These are phyloP conservation scores for Ceratosolen fusciceps DNA, from an alignment of 1,140 invertebrate species.

Conservation along the genomic window DNA sequence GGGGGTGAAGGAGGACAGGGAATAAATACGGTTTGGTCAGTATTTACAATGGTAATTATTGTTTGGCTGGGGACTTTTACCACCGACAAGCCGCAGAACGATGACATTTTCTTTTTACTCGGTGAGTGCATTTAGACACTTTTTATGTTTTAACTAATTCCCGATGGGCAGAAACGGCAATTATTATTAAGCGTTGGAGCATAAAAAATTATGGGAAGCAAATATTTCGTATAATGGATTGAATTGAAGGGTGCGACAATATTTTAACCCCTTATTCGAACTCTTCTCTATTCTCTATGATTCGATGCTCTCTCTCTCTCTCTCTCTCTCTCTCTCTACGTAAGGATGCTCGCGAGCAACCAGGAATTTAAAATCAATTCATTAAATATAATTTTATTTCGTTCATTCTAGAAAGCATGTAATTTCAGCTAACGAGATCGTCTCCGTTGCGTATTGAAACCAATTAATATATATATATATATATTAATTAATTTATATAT, in stretches of 20 bases:
- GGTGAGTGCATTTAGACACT: not conserved
- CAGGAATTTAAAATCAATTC: not conserved
- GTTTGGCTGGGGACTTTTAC: constrained; percentile 3
- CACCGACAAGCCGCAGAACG: not conserved
- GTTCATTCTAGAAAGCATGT: not conserved
- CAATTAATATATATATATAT: too few relatives aligned
- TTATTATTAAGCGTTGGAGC: not conserved
- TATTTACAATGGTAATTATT: constrained; percentile 31
- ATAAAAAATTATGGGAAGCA: too few relatives aligned
- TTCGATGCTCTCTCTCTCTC: too few relatives aligned
- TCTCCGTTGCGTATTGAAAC: too few relatives aligned
- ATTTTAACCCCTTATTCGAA: not conserved
- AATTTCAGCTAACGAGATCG: not conserved
- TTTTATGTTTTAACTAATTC: constrained; percentile 5
- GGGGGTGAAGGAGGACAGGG: too few relatives aligned
- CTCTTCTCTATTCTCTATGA: not conserved
- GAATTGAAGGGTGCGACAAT: too few relatives aligned
- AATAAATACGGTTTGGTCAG: constrained; percentile 12
- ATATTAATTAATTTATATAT: too few relatives aligned
- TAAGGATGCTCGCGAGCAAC: not conserved
- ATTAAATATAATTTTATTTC: not conserved
- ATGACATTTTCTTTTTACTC: constrained; percentile 13
- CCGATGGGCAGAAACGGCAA: not conserved
- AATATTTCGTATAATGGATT: too few relatives aligned
- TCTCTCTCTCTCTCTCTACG: too few relatives aligned